These are phyloP conservation scores for Timema cristinae DNA, from an alignment of 2,888 invertebrate genomes.

Conservation along the genomic window DNA sequence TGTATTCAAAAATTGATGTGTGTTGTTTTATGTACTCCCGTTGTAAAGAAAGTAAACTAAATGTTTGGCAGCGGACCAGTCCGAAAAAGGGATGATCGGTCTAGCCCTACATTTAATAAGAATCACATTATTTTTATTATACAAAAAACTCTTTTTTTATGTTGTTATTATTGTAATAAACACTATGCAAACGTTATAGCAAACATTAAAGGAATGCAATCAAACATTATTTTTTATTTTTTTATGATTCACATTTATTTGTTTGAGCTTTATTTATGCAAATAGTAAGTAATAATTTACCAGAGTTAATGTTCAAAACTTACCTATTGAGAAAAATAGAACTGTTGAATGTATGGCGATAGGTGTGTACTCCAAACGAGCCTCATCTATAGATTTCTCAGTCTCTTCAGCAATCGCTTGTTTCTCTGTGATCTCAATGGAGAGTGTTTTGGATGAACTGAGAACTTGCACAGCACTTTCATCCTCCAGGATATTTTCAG, in stretches of 20 bases:
- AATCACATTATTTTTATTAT: too few relatives aligned
- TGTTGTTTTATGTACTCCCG: too few relatives aligned
- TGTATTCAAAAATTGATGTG: too few relatives aligned
- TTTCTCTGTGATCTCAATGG: constrained; percentile 89
- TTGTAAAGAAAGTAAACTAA: too few relatives aligned
- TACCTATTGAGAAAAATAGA: constrained; percentile 86
- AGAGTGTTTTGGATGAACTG: constrained; percentile 82
- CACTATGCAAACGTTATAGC: too few relatives aligned
- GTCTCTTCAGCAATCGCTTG: constrained; percentile 86
- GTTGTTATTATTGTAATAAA: too few relatives aligned
- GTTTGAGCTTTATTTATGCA: neutral
- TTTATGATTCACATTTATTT: neutral
- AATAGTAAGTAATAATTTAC: neutral
- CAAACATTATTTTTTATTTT: neutral
- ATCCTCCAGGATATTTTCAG: constrained; percentile 81
- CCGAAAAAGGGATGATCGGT: too few relatives aligned
- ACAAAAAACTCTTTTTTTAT: too few relatives aligned
- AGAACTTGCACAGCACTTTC: constrained; percentile 85
- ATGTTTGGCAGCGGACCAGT: too few relatives aligned
- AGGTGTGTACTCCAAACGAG: constrained; percentile 81
- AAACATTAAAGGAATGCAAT: neutral
- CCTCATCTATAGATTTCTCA: constrained; percentile 82
- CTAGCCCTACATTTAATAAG: too few relatives aligned
- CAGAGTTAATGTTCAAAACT: constrained; percentile 5
- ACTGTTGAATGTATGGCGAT: constrained; percentile 87